Conservation (phyloP, 2,797 vertebrate genomes). For the Coregonus suidteri region DNA sequence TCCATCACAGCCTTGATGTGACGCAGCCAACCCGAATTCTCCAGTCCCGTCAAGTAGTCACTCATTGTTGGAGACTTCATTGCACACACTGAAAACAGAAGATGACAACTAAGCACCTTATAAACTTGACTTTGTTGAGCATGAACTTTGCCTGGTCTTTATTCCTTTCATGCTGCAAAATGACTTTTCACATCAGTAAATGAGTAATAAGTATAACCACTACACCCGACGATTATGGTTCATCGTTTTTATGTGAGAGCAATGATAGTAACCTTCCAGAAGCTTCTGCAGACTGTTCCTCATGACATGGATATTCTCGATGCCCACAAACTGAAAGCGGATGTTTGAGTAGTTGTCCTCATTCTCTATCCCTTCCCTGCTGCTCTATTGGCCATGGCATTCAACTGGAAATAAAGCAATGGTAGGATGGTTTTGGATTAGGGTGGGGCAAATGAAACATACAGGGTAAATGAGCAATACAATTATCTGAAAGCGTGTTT, state of each 20-base stretch:
- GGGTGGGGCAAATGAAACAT: background rate
- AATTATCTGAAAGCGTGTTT: slow-evolving; percentile 24
- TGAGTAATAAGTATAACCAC: slow-evolving; percentile 9
- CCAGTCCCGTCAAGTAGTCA: slow-evolving; percentile 80
- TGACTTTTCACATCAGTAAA: background rate
- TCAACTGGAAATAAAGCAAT: slow-evolving; percentile 65
- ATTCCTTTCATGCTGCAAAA: background rate
- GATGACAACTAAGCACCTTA: slow-evolving; percentile 6
- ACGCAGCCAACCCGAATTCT: slow-evolving; percentile 81
- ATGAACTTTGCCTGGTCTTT: slow-evolving; percentile 1
- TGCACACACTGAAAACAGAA: slow-evolving; percentile 72
- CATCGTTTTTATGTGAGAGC: background rate
- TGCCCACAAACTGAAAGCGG: slow-evolving; percentile 82
- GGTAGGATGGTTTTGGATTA: background rate
- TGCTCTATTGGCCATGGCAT: slow-evolving; percentile 81
- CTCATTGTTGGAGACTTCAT: slow-evolving; percentile 80
- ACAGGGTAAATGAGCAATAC: background rate
- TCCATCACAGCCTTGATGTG: slow-evolving; percentile 86
- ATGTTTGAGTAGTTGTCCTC: slow-evolving; percentile 82
- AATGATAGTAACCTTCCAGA: slow-evolving; percentile 73
- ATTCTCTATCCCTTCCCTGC: slow-evolving; percentile 87
- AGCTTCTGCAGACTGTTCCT: slow-evolving; percentile 81
- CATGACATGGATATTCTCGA: slow-evolving; percentile 86
- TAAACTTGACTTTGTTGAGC: background rate
- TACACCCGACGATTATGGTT: background rate